These are phyloP conservation scores for Muntiacus muntjak DNA, from an alignment of 2,113 vertebrate genomes.

Conservation along the genomic window DNA sequence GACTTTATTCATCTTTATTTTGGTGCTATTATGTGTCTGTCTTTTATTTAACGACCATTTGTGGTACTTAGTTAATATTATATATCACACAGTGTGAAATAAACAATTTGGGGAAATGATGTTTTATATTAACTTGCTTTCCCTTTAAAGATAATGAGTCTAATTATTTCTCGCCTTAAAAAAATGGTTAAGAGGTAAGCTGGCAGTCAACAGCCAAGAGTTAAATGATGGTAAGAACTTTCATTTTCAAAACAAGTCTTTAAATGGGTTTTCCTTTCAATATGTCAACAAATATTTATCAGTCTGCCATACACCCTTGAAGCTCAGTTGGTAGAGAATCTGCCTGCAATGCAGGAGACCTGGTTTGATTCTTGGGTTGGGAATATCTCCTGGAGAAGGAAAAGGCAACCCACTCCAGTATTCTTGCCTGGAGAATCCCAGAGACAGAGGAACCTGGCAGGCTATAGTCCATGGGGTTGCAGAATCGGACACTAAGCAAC, in stretches of 20 bases:
- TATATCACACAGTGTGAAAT: constrained; percentile 12
- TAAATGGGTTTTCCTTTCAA: background rate
- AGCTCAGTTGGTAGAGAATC: background rate
- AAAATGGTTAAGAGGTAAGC: background rate
- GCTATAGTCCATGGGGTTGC: background rate
- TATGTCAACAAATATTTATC: background rate
- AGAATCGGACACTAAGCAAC: background rate
- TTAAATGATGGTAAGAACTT: background rate
- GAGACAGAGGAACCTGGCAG: background rate
- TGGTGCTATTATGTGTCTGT: background rate
- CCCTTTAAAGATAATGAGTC: background rate
- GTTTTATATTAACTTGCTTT: background rate
- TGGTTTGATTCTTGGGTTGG: background rate
- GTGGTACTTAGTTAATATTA: background rate
- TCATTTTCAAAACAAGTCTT: background rate
- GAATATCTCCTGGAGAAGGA: background rate
- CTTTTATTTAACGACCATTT: background rate
- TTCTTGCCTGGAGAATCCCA: background rate
- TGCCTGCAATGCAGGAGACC: background rate
- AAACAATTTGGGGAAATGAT: background rate
- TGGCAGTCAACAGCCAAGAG: background rate
- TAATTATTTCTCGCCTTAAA: background rate
- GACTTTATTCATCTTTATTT: background rate
- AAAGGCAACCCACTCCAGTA: background rate
- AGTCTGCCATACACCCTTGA: background rate